Percentiles rank a stretch among this genome's conserved stretches.
Conservation (phyloP, 2,888 invertebrate genomes). For the Orthosia gracilis region DNA sequence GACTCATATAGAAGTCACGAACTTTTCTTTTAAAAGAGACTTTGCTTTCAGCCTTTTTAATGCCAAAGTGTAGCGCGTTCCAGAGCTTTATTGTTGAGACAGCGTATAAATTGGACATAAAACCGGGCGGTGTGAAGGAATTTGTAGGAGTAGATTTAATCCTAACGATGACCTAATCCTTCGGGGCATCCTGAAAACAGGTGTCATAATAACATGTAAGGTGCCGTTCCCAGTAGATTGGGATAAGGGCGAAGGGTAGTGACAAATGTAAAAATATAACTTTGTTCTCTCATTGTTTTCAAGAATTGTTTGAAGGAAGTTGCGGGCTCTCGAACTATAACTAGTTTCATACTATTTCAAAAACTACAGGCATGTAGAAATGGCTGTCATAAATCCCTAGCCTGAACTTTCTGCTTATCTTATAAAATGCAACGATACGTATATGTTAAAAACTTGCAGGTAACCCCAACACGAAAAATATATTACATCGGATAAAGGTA, state of each 20-base stretch:
- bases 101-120: too few relatives aligned
- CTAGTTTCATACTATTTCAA: conserved; percentile 53
- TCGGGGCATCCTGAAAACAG: too few relatives aligned
- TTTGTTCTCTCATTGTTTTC: background rate
- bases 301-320: background rate
- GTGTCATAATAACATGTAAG: too few relatives aligned
- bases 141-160: too few relatives aligned
- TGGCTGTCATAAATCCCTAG: conserved; percentile 53
- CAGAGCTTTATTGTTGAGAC: too few relatives aligned
- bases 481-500: conserved; percentile 45
- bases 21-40: too few relatives aligned
- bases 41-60: too few relatives aligned
- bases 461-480: conserved; percentile 49
- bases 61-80: too few relatives aligned
- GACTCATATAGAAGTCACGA: too few relatives aligned
- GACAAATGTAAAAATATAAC: background rate
- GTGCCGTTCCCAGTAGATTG: background rate
- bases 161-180: too few relatives aligned
- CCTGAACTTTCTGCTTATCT: conserved; percentile 58
- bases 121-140: too few relatives aligned
- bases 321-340: conserved; percentile 26
- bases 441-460: conserved; percentile 61
- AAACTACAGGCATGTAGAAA: conserved; percentile 58
- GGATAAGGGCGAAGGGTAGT: too few relatives aligned
- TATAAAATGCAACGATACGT: conserved; percentile 63